These are phyloP conservation scores for Syngnathus typhle DNA, from an alignment of 2,113 vertebrate species.

Conservation along the genomic window DNA sequence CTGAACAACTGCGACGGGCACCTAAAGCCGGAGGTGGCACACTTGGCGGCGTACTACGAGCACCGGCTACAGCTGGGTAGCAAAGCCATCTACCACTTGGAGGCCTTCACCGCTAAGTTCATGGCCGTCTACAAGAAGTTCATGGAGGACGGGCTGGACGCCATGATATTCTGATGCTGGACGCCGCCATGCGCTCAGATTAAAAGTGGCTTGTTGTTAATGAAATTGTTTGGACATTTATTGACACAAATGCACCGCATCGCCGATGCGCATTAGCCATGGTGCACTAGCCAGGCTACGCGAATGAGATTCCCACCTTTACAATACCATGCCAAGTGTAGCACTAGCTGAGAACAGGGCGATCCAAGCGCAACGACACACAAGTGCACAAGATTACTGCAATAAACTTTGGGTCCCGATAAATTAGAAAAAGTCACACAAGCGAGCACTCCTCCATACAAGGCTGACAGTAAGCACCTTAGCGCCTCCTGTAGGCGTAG, in stretches of 20 bases:
- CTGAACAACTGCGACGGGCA: constrained; percentile 94
- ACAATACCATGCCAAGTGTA: background rate
- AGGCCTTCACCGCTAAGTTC: constrained; percentile 95
- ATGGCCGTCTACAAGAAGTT: constrained; percentile 99
- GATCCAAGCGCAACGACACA: background rate
- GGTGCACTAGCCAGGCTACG: background rate
- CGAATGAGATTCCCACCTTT: background rate
- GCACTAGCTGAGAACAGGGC: background rate
- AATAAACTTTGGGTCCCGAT: background rate
- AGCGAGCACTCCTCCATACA: too few relatives aligned
- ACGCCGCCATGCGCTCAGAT: background rate
- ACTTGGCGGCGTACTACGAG: constrained; percentile 91
- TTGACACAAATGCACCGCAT: background rate
- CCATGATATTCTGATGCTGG: constrained; percentile 80
- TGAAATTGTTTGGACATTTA: background rate
- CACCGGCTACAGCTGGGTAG: constrained; percentile 90
- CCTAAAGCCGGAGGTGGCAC: constrained; percentile 89
- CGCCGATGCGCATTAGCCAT: background rate
- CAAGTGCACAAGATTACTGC: background rate
- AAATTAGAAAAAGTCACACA: background rate
- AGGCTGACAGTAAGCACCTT: constrained; percentile 55
- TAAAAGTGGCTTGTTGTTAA: background rate
- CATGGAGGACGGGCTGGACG: constrained; percentile 96
- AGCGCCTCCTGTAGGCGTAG: constrained; percentile 77
- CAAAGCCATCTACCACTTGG: constrained; percentile 96